Conservation (phyloP, 1,140 invertebrate genomes). For the Sesamia nonagrioides region DNA sequence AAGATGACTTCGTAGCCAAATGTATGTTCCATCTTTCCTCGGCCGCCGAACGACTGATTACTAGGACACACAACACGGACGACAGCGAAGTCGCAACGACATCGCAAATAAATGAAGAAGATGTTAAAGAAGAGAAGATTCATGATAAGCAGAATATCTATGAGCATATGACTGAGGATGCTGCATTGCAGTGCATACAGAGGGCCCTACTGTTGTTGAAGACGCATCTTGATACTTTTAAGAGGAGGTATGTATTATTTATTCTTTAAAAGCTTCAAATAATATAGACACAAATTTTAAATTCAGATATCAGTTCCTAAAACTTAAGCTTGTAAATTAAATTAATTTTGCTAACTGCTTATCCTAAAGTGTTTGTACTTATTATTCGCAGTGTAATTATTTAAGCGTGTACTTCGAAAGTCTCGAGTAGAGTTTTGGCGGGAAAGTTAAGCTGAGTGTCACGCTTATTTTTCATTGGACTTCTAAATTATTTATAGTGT, state of each 20-base stretch:
- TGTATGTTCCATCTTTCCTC: conserved; percentile 96
- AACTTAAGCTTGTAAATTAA: too few relatives aligned
- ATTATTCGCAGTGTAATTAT: too few relatives aligned
- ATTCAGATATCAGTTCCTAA: too few relatives aligned
- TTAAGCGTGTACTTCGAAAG: too few relatives aligned
- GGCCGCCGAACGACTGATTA: conserved; percentile 92
- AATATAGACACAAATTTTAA: too few relatives aligned
- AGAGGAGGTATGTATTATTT: conserved; percentile 89
- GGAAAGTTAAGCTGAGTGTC: too few relatives aligned
- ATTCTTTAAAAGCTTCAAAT: neutral
- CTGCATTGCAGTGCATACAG: conserved; percentile 95
- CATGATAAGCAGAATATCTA: conserved; percentile 78
- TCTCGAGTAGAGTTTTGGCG: too few relatives aligned
- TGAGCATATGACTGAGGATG: conserved; percentile 90
- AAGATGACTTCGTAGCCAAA: conserved; percentile 96
- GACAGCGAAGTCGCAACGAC: conserved; percentile 64
- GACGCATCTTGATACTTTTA: conserved; percentile 97
- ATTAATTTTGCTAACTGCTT: too few relatives aligned
- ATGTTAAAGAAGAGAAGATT: conserved; percentile 73
- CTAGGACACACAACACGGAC: conserved; percentile 64
- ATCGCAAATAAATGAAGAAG: conserved; percentile 55
- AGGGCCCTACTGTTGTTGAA: conserved; percentile 95
- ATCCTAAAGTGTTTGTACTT: too few relatives aligned
- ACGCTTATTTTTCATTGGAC: too few relatives aligned
- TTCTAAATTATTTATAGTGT: too few relatives aligned